phyloP scores from a whole-genome alignment of 2,113 vertebrate genomes.

The Ictalurus punctatus region DNA sequence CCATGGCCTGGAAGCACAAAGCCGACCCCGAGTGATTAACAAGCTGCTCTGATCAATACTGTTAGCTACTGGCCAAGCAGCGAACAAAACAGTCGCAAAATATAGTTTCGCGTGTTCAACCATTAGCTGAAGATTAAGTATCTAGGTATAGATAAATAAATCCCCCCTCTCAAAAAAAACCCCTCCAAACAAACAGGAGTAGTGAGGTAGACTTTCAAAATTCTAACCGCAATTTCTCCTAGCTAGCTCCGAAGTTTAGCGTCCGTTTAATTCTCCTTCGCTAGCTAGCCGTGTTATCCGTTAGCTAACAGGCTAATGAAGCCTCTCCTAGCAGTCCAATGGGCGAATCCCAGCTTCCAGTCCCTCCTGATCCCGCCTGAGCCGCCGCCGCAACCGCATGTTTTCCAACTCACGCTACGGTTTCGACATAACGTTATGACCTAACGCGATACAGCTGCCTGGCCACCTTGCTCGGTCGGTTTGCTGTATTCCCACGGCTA shows the following conservation, averaged over 20 bases:
- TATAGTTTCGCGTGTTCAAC: constrained; percentile 19
- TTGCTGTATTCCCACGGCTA: constrained; percentile 60
- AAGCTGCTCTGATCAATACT: constrained; percentile 69
- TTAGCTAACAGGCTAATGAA: constrained; percentile 61
- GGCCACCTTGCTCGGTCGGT: background rate
- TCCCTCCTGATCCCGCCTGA: constrained; percentile 24
- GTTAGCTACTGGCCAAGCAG: constrained; percentile 53
- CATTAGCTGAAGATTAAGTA: constrained; percentile 29
- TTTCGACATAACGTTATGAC: background rate
- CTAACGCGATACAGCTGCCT: background rate
- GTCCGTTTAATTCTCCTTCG: constrained; percentile 37
- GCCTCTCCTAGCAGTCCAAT: constrained; percentile 54
- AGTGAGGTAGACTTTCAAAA: constrained; percentile 13
- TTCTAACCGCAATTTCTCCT: constrained; percentile 32
- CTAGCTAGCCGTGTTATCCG: constrained; percentile 51
- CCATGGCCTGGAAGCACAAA: constrained; percentile 74
- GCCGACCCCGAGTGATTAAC: constrained; percentile 64
- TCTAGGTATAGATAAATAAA: constrained; percentile 13
- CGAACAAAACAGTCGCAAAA: constrained; percentile 56
- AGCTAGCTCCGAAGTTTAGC: constrained; percentile 41
- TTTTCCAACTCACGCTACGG: constrained; percentile 7
- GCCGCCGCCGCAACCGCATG: constrained; percentile 33
- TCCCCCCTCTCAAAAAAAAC: constrained; percentile 15
- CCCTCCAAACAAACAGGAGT: background rate
- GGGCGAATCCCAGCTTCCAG: constrained; percentile 35